Base-by-base conservation (phyloP, 1,140 invertebrate genomes). In the Listronotus bonariensis region DNA sequence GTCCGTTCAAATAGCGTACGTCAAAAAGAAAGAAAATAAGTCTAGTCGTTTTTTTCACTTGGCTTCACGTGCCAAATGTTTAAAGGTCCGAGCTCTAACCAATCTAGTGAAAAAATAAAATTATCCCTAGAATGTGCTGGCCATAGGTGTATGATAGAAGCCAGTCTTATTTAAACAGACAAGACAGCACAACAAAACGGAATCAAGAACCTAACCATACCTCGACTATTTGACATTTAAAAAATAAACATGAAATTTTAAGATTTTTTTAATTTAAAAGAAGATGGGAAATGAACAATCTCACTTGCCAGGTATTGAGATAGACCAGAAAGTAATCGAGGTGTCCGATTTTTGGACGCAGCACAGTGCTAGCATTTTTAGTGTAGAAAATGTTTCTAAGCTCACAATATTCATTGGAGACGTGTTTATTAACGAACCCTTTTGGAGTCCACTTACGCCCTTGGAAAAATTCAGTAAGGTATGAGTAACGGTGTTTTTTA, bases 301-400 rank as follows among this genome's bases (percentile, higher is more conserved):
- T 68, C 85, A 87, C 65, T 79, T 89, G 49, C 84, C 83, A 68
- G 89, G 88, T 9, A 78, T 92, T 38, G 85, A 88, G 76, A 85
- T 91, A 58, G 87, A 91, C 53, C 86, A 90, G 69, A 90, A 89
- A 76, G 82, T 88, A 10, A 80, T 89, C 0, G 88, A 92, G 78
- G 83, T 86, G 4, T 89, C 89, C 26, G 88, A 92, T 72, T 91
- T 88, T 77, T 92, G 89, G 89, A 81, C 85, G 15, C 87, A 90
- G 67, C 87, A 90, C 79, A 84, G 85, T 65, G 89, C 89, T 0
- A 85, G 78, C 43, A 81, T 89, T 12, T 82, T 74, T 72, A 84
- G 76, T 81, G 78, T 73, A 69, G 82, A 86, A 68, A 85, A 82
- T 74, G 79, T 86, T 32, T 86, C 88, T 5, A 74, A 72, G 40